A percentile compares a stretch with the other conserved stretches of the same genome.
Evolutionary conservation across 2,888 invertebrate genomes (phyloP).

Genomic region (Drosophila meridiana): DNA sequence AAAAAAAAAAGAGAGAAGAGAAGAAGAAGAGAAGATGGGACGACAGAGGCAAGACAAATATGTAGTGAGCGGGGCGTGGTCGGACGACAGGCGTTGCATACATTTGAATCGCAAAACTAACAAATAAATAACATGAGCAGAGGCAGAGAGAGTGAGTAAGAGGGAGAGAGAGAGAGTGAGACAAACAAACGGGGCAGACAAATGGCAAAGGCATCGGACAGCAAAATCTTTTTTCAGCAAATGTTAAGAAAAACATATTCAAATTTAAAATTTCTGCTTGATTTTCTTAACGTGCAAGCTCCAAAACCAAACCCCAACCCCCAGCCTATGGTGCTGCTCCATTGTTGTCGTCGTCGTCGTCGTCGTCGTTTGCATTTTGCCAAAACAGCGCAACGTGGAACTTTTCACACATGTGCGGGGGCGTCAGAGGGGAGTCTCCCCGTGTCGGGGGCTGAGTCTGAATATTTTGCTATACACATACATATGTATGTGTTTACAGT

Average conservation of each 20-base stretch:
- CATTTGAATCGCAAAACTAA: slow-evolving; percentile 81
- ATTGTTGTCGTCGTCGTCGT: slow-evolving; percentile 29
- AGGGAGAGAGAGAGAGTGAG: slow-evolving; percentile 33
- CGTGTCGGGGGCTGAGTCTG: slow-evolving; percentile 8
- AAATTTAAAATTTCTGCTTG: slow-evolving; percentile 77
- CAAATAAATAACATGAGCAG: slow-evolving; percentile 76
- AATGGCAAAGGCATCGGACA: slow-evolving; percentile 64
- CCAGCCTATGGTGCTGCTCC: neutral
- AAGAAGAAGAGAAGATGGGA: neutral
- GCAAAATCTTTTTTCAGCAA: slow-evolving; percentile 29
- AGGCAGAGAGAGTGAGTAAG: neutral
- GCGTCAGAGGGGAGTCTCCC: neutral
- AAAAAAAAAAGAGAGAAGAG: slow-evolving; percentile 14
- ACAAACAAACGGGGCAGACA: slow-evolving; percentile 72
- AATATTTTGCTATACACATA: slow-evolving; percentile 50
- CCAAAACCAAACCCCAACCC: neutral
- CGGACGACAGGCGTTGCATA: slow-evolving; percentile 40
- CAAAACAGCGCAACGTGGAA: slow-evolving; percentile 77
- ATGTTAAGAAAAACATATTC: slow-evolving; percentile 76
- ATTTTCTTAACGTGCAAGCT: slow-evolving; percentile 58
- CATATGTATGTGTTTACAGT: slow-evolving; percentile 79
- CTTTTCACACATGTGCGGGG: slow-evolving; percentile 68
- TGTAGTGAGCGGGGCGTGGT: slow-evolving; percentile 20
- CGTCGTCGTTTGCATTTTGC: slow-evolving; percentile 78
- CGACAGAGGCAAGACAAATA: slow-evolving; percentile 35